Percentiles rank a stretch among this genome's conserved stretches.
Conservation (phyloP, 2,888 invertebrate genomes). For the Monochamus alternatus region DNA sequence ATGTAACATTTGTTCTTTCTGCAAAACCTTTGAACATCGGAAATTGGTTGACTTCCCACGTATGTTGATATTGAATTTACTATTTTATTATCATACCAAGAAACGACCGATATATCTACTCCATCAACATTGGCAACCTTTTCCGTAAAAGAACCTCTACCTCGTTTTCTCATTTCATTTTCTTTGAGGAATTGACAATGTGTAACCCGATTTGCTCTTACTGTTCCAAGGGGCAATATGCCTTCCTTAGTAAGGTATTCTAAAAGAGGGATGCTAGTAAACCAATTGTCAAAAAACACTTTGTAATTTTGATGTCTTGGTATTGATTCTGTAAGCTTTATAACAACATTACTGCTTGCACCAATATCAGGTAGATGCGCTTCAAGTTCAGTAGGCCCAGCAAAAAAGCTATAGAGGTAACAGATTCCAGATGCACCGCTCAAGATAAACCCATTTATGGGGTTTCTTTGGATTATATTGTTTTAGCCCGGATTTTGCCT, state of each 20-base stretch:
- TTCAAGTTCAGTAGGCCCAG: not conserved
- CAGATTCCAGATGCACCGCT: not conserved
- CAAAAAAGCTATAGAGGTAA: constrained; percentile 2
- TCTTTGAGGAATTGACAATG: not conserved
- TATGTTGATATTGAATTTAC: constrained; percentile 1
- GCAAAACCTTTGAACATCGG: not conserved
- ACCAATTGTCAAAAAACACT: too few relatives aligned
- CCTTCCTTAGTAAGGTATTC: too few relatives aligned
- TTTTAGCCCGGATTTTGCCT: not conserved
- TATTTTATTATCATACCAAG: constrained; percentile 8
- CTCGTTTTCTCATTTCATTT: not conserved
- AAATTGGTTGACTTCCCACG: not conserved
- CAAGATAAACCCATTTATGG: constrained; percentile 14
- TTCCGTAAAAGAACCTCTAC: not conserved
- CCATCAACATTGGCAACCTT: not conserved
- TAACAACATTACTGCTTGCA: constrained; percentile 9
- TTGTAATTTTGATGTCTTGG: constrained; percentile 2
- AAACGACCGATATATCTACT: not conserved
- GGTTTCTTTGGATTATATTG: constrained; percentile 28
- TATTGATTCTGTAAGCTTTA: constrained; percentile 1
- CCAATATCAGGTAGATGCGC: not conserved
- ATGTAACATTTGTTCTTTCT: not conserved
- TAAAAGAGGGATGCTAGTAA: too few relatives aligned
- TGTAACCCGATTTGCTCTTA: not conserved
- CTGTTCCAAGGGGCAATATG: too few relatives aligned